Evolutionary conservation across 2,113 vertebrate species (phyloP).

Genomic region (Neolamprologus devosi): DNA sequence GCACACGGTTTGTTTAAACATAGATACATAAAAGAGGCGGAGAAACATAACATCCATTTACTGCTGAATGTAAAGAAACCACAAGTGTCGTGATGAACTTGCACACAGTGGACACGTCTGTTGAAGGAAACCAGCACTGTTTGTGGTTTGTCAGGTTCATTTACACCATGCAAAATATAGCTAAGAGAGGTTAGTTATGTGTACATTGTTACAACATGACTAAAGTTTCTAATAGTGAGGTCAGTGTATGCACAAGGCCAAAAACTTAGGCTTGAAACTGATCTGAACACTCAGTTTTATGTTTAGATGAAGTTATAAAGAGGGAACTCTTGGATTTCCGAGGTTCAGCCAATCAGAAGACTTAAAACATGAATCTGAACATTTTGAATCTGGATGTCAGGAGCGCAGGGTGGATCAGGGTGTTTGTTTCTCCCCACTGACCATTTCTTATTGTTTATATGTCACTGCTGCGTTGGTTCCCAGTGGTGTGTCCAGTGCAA

Average conservation of each 20-base stretch:
- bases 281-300: neutral
- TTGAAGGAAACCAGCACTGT: neutral
- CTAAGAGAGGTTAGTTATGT: neutral
- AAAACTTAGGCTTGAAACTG: neutral
- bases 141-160: neutral
- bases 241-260: neutral
- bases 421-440: neutral
- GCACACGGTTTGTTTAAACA: conserved; percentile 7
- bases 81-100: neutral
- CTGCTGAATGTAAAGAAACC: neutral
- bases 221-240: neutral
- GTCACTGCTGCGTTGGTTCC: neutral
- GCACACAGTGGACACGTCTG: neutral
- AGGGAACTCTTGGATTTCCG: neutral
- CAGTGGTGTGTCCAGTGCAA: neutral
- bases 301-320: neutral
- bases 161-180: neutral
- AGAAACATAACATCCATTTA: neutral
- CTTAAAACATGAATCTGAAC: rapidly evolving
- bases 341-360: neutral
- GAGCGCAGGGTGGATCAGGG: rapidly evolving
- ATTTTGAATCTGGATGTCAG: neutral
- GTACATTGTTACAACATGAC: neutral
- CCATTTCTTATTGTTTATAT: neutral
- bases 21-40: neutral